A percentile compares a stretch with the other conserved stretches of the same genome.
phyloP scores from a whole-genome alignment of 2,888 invertebrate species.

The Troilus luridus region DNA sequence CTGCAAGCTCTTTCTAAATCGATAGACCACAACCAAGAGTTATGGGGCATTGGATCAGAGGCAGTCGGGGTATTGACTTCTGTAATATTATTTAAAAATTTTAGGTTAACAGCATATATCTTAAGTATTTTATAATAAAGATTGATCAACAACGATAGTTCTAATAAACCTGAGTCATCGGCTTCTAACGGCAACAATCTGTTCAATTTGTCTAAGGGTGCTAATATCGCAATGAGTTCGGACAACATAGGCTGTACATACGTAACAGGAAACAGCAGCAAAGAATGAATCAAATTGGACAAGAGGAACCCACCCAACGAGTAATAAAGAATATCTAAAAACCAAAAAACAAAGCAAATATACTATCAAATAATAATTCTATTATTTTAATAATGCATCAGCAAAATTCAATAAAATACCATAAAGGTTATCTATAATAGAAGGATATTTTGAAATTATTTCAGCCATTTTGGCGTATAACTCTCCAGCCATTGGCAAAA shows the following conservation, averaged over 20 bases:
- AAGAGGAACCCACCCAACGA: constrained; percentile 75
- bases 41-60: constrained; percentile 70
- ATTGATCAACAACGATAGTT: background rate
- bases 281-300: constrained; percentile 73
- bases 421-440: constrained; percentile 69
- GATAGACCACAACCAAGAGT: constrained; percentile 74
- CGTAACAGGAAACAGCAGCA: constrained; percentile 72
- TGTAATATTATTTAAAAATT: constrained; percentile 62
- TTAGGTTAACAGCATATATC: background rate
- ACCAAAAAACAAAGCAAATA: background rate
- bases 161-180: constrained; percentile 67
- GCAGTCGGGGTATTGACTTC: constrained; percentile 72
- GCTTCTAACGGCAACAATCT: constrained; percentile 69
- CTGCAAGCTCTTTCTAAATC: constrained; percentile 75
- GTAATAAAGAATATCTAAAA: constrained; percentile 71
- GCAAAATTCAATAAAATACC: constrained; percentile 65
- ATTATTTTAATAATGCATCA: background rate
- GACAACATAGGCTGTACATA: constrained; percentile 69
- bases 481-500: constrained; percentile 66
- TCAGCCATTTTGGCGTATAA: constrained; percentile 68
- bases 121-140: constrained; percentile 41
- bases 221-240: constrained; percentile 69
- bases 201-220: constrained; percentile 70
- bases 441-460: constrained; percentile 68
- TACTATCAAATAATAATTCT: background rate